Base-by-base conservation (phyloP, 2,888 invertebrate species). In the Lepidocyrtoides sp. region DNA sequence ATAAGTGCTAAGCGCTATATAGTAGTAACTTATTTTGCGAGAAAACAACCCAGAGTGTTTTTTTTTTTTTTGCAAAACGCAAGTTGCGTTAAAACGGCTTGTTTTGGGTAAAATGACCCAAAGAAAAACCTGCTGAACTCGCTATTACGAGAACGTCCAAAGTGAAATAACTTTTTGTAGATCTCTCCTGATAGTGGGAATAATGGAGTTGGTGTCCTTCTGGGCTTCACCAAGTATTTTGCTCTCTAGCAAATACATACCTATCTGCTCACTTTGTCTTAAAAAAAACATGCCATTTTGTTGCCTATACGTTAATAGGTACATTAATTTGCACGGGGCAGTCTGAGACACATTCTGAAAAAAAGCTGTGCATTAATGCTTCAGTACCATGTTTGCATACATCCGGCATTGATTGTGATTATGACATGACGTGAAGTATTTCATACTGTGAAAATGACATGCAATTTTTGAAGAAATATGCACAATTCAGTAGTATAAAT, bases 341-440 rank as follows among this genome's bases (percentile, higher is more conserved):
- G 60, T 63, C 8, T 60, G 12, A 82, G 82, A 82, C 77, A 32
- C 26, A 60, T 75, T 48, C 20, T 75, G 41, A 51, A 77, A 44
- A 72, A 26, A 17, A 51, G 51, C 29, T 51, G 10, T 29, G 66
- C 32, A 3, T 12, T 23, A 32, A 26, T 4, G 66, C 29, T 66
- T 66, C 36, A 4, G 41, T 41, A 17, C 36, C n/a, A 60, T 60
- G 26, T 60, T 10, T 75, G 44, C 44, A 26, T n/a, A 60, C 87
- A 79, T 87, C 87, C 87, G 87, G 87, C 87, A 87, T 77, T 66
- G 87, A 87, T 60, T 87, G 29, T 32, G 84, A 72, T 51, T 85
- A 7, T 75, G 85, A 75, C 85, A 85, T 72, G 72, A 57, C 51
- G 36, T 85, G 85, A 85, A 72, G 57, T 54, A 85, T 85, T 83